Evolutionary conservation across 2,113 vertebrate species (phyloP), one percentile per base, ranked within the genome.

Genomic region (Nothobranchius kuhntae): DNA sequence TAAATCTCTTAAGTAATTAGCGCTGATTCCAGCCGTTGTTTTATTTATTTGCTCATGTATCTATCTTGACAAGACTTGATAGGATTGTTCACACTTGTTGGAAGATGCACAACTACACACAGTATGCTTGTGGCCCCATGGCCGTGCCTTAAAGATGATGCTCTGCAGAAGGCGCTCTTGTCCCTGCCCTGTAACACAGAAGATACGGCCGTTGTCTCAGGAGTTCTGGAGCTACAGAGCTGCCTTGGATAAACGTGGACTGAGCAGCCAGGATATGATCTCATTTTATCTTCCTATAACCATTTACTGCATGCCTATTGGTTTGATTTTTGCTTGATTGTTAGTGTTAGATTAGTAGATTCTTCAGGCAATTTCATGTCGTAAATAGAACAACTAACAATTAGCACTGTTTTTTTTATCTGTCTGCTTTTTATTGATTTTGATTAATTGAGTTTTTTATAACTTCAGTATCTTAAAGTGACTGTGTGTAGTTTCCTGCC

Each of bases 1-100:
- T 73, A 75, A 86, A 86, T 85, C 85, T 84, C 75, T 70, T 84
- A 79, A 87, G 83, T 74, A 84, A 85, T 76, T 82, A 50, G 35
- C 53, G 55, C 53, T 68, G 51, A 67, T 73, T 80, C 53, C 17
- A 70, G 73, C 70, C 14, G 21, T 52, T 54, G 46, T 70, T 65
- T 88, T 77, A 71, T 85, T 75, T 73, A 75, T 72, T 63, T 73
- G 53, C 57, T 68, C 12, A 5, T 51, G 60, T 61, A 56, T 66
- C 69, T 67, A 55, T 75, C 47, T 63, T 75, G 74, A 81, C 56
- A 53, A 66, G 71, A 68, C 67, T 15, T 59, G 73, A 82, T 74
- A 48, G 44, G 75, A 79, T 81, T 76, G 67, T 75, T 81, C 61
- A 67, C 61, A 65, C 55, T 62, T 56, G 58, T 65, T 75, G 77